Percentiles rank a stretch among this genome's conserved stretches.
These are phyloP conservation scores for Peromyscus maniculatus DNA, from an alignment of 2,113 vertebrate genomes.

Conservation along the genomic window DNA sequence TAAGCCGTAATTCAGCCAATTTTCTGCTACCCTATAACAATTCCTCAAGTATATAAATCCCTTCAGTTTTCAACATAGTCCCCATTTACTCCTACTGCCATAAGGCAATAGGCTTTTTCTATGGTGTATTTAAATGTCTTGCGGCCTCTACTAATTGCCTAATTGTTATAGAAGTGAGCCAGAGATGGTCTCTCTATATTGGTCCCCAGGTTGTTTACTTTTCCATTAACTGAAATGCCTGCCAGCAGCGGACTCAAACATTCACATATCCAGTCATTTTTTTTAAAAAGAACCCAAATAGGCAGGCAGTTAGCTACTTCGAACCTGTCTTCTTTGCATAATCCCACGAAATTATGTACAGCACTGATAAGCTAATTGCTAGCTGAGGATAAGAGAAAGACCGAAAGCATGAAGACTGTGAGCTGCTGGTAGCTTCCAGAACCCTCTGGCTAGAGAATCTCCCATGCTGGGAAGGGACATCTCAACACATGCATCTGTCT, in stretches of 20 bases:
- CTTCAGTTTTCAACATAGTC: constrained; percentile 13
- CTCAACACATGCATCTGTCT: not conserved
- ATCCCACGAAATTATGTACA: not conserved
- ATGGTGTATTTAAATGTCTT: not conserved
- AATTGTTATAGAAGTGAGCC: not conserved
- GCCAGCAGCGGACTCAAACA: constrained; percentile 30
- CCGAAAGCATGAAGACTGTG: not conserved
- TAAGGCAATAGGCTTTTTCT: constrained; percentile 1
- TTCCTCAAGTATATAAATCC: not conserved
- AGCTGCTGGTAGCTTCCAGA: not conserved
- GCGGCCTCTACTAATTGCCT: not conserved
- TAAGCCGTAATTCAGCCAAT: not conserved
- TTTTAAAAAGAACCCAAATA: not conserved
- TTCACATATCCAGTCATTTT: constrained; percentile 15
- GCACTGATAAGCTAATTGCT: not conserved
- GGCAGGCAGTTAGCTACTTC: not conserved
- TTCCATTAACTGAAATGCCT: not conserved
- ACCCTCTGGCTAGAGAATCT: not conserved
- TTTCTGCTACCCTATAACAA: constrained; percentile 38
- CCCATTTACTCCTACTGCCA: not conserved
- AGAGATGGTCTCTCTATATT: not conserved
- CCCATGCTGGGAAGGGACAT: not conserved
- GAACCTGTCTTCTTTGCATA: not conserved
- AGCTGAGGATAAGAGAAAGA: not conserved
- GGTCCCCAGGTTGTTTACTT: not conserved